phyloP scores from a whole-genome alignment of 2,113 vertebrate genomes.

The Onychostruthus taczanowskii region DNA sequence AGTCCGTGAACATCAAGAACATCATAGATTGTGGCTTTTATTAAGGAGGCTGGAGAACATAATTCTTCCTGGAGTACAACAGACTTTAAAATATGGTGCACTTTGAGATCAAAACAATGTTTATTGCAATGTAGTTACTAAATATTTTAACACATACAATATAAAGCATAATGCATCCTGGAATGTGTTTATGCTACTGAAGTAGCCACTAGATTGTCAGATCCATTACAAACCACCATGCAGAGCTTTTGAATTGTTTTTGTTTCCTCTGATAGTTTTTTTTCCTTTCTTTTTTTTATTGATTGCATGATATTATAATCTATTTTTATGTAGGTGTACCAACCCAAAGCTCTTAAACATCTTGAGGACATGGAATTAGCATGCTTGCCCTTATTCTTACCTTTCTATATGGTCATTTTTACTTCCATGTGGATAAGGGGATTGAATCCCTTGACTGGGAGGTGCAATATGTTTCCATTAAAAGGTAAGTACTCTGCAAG shows the following conservation, averaged over 20 bases:
- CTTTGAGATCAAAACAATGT: slow-evolving; percentile 54
- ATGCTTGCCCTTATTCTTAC: not conserved
- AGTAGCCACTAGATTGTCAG: not conserved
- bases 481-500: not conserved
- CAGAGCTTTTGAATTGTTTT: not conserved
- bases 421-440: not conserved
- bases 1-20: slow-evolving; percentile 40
- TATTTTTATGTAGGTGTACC: not conserved
- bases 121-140: slow-evolving; percentile 45
- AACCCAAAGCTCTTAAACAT: not conserved
- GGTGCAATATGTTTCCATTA: not conserved
- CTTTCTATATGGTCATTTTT: not conserved
- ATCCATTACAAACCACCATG: slow-evolving; percentile 38
- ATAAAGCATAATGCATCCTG: slow-evolving; percentile 39
- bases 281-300: not conserved
- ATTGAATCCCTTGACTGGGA: not conserved
- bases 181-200: slow-evolving; percentile 7
- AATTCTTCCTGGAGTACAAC: slow-evolving; percentile 42
- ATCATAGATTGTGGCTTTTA: slow-evolving; percentile 58
- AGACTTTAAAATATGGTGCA: slow-evolving; percentile 48
- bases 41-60: slow-evolving; percentile 33
- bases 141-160: slow-evolving; percentile 57
- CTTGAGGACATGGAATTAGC: not conserved
- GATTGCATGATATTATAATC: not conserved
- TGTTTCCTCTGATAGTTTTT: not conserved